Base-by-base conservation (phyloP, 2,888 invertebrate species). In the Stenichneumon culpator region DNA sequence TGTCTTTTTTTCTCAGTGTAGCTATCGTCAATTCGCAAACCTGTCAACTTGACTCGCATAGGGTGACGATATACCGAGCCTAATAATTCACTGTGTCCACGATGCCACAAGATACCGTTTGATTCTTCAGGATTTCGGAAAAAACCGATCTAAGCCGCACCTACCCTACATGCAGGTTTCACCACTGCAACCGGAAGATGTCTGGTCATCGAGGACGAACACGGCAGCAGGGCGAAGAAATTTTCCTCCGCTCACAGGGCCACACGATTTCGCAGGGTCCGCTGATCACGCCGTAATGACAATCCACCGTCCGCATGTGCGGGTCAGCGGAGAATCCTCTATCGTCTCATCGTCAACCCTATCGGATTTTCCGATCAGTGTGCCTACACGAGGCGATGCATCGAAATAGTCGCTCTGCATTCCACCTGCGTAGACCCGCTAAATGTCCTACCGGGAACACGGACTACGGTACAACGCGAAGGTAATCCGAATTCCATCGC, bases 41-140 rank as follows among this genome's bases (percentile, higher is more conserved):
- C 88, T 86, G 87, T 88, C 87, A 77, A 84, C 82, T 88, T 85
- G 87, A 88, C 75, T 87, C 84, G 85, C 86, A 89, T 89, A 86
- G 87, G 88, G 86, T 70, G 78, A 80, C 86, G 88, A 88, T 90
- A 82, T 82, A 70, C 79, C 82, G 63, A 22, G 44, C 16, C 57
- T 79, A 88, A 90, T 91, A 86, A 85, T 83, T 82, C 83, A 81
- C 86, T 86, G 82, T 82, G 87, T 90, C 84, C 79, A 86, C 83
- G 87, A 82, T 83, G 75, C 80, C 19, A 57, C 57, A 19, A 32
- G 65, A 39, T 7, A 65, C 65, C 19, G n/a, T 36, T 65, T 39
- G 65, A 39, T 65, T 36, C 65, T 65, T 65, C 65, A 65, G 39
- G 65, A 65, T 65, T 39, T 39, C 36, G 2, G 9, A 3, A 4